A percentile compares a stretch with the other conserved stretches of the same genome.
phyloP scores from a whole-genome alignment of 1,140 invertebrate species.

The Listronotus bonariensis region DNA sequence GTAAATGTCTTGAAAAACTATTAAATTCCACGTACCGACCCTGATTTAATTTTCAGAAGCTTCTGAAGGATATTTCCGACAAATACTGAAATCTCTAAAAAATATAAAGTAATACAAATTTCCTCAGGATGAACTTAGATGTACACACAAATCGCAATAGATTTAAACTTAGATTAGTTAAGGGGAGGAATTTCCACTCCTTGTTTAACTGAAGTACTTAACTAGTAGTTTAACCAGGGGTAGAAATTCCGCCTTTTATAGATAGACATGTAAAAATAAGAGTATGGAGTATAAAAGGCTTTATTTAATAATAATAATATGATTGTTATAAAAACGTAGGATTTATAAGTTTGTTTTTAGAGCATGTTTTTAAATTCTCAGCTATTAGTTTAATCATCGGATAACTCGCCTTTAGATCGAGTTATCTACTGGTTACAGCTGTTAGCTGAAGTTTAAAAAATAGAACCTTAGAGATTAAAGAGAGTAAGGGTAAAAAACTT shows the following conservation, averaged over 20 bases:
- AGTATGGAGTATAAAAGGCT: slow-evolving; percentile 37
- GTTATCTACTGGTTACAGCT: background rate
- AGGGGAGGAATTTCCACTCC: background rate
- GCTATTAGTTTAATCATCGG: slow-evolving; percentile 7
- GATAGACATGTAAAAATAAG: slow-evolving; percentile 16
- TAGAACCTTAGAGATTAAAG: slow-evolving; percentile 3
- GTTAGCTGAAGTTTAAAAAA: background rate
- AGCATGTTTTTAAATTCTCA: slow-evolving; percentile 30
- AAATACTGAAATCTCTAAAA: slow-evolving; percentile 46
- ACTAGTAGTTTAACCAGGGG: background rate
- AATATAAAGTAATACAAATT: slow-evolving; percentile 45
- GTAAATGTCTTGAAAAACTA: background rate
- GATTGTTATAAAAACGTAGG: slow-evolving; percentile 42
- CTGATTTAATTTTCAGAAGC: no score
- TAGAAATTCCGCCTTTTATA: background rate
- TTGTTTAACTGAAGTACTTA: background rate
- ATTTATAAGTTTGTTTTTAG: slow-evolving; percentile 43
- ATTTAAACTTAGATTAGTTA: slow-evolving; percentile 33
- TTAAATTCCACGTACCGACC: no score
- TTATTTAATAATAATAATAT: slow-evolving; percentile 44
- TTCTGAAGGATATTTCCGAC: background rate
- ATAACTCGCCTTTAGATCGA: background rate
- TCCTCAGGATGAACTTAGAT: slow-evolving; percentile 52
- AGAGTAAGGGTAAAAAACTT: slow-evolving; percentile 32
- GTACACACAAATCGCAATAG: slow-evolving; percentile 55